A percentile compares a stretch with the other conserved stretches of the same genome.
phyloP scores from a whole-genome alignment of 1,140 invertebrate species.

The Aphaenogaster floridana region DNA sequence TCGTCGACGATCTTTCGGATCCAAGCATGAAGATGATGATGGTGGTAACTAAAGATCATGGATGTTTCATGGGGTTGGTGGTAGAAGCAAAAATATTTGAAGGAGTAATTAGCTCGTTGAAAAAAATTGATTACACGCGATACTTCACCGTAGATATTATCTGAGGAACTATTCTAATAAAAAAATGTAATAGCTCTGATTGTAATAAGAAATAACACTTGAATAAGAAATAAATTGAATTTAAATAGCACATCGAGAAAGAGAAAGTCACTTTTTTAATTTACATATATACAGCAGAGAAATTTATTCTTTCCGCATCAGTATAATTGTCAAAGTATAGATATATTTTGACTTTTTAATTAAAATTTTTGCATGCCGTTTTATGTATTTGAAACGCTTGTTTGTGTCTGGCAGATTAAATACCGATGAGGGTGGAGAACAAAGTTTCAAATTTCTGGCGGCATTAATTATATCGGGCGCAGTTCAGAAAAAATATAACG shows the following conservation, averaged over 20 bases:
- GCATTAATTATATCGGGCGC: conserved; percentile 30
- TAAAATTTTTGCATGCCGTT: conserved; percentile 2
- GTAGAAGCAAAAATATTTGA: conserved; percentile 53
- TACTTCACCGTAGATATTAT: background rate
- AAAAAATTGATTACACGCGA: conserved; percentile 7
- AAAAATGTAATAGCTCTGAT: background rate
- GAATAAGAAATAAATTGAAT: background rate
- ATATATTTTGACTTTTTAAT: background rate
- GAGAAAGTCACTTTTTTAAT: background rate
- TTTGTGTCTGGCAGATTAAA: conserved; percentile 1
- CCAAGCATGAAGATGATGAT: conserved; percentile 16
- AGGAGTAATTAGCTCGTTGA: conserved; percentile 4
- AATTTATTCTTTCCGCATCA: background rate
- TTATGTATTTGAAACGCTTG: conserved; percentile 1
- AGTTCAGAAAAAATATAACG: background rate
- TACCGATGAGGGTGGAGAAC: background rate
- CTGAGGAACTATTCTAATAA: background rate
- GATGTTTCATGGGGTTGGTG: conserved; percentile 1
- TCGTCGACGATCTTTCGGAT: background rate
- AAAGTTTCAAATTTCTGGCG: conserved; percentile 17
- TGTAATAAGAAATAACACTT: conserved; percentile 1
- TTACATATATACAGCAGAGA: background rate
- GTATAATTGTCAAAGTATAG: background rate
- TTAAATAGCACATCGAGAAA: background rate
- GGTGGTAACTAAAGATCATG: conserved; percentile 1